phyloP scores from a whole-genome alignment of 2,888 invertebrate genomes.

The Agrotis ipsilon region DNA sequence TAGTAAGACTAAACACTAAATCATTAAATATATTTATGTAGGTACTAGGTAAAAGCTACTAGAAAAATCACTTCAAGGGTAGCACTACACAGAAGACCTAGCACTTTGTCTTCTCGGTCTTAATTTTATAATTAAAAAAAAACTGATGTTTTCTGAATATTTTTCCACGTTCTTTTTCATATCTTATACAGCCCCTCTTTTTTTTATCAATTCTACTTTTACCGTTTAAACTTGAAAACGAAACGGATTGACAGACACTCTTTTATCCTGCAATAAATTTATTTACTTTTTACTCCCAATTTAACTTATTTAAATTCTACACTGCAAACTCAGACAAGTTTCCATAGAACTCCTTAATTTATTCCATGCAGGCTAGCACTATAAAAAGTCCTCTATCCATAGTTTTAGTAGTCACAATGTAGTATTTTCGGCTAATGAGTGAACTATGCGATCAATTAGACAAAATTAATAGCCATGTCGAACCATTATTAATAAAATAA shows the following conservation, averaged over 20 bases:
- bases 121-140: no score
- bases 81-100: no score
- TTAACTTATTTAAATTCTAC: conserved; percentile 8
- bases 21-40: no score
- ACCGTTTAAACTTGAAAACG: not conserved
- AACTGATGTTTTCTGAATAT: no score
- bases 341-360: not conserved
- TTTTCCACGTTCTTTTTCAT: no score
- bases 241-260: not conserved
- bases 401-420: conserved; percentile 44
- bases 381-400: conserved; percentile 22
- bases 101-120: no score
- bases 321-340: conserved; percentile 21
- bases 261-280: not conserved
- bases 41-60: no score
- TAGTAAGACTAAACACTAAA: no score
- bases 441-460: conserved; percentile 75
- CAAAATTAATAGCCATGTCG: conserved; percentile 68
- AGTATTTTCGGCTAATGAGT: conserved; percentile 72
- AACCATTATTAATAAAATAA: conserved; percentile 68
- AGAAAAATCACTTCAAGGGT: no score
- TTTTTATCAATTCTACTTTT: no score
- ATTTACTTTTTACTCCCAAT: not conserved
- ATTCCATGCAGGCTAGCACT: not conserved
- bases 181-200: no score